A percentile compares a stretch with the other conserved stretches of the same genome.
Evolutionary conservation across 2,888 invertebrate species (phyloP).

Genomic region (Ligdia adustata): DNA sequence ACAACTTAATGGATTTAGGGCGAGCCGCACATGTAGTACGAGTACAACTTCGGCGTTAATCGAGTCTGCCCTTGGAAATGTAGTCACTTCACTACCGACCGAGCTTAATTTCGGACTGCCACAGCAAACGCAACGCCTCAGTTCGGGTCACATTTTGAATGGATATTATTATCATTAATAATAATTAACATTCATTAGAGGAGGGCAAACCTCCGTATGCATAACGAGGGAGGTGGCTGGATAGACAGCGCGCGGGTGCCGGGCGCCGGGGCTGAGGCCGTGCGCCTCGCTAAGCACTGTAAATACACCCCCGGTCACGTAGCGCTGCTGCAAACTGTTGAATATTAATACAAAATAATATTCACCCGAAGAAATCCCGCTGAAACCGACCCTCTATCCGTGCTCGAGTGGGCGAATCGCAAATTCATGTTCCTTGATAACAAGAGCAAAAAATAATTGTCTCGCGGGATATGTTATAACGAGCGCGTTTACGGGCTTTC

Average conservation of each 20-base stretch:
- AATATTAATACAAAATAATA: conserved; percentile 78
- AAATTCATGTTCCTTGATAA: conserved; percentile 22
- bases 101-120: conserved; percentile 10
- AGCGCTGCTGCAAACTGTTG: conserved; percentile 73
- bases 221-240: conserved; percentile 47
- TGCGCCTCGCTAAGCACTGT: conserved; percentile 75
- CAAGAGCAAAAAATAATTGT: conserved; percentile 20
- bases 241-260: conserved; percentile 43
- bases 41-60: conserved; percentile 13
- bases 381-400: conserved; percentile 50
- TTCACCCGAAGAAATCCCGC: conserved; percentile 58
- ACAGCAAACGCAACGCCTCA: conserved; percentile 11
- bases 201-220: conserved; percentile 50
- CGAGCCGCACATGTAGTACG: conserved; percentile 6
- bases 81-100: conserved; percentile 2
- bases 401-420: conserved; percentile 52
- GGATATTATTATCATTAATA: conserved; percentile 22
- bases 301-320: conserved; percentile 78
- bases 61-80: conserved; percentile 9
- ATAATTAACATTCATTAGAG: conserved; percentile 30
- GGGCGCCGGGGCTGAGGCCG: conserved; percentile 51
- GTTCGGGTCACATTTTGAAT: conserved; percentile 15
- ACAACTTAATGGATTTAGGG: conserved; percentile 17
- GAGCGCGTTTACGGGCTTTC: conserved; percentile 11
- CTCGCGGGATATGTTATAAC: conserved; percentile 13